A percentile compares a stretch with the other conserved stretches of the same genome.
Conservation (phyloP, 2,797 vertebrate genomes). For the Aeoliscus strigatus region DNA sequence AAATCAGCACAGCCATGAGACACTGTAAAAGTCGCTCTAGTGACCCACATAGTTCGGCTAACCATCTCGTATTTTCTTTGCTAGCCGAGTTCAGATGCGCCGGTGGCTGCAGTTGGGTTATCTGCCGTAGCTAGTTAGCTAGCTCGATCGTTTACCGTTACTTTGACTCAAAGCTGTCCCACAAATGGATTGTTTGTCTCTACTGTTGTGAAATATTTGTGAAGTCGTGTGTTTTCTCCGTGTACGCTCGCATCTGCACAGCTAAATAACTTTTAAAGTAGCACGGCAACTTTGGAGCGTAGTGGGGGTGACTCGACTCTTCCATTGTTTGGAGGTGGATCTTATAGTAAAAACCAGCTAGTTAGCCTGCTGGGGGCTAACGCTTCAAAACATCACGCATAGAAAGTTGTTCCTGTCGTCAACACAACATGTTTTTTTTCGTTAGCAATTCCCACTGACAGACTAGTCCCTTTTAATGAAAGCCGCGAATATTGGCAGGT, state of each 20-base stretch:
- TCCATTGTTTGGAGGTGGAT: constrained; percentile 72
- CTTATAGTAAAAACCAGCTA: constrained; percentile 46
- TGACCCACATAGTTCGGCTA: not conserved
- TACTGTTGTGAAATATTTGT: accelerated
- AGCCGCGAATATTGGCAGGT: not conserved
- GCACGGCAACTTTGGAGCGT: constrained; percentile 31
- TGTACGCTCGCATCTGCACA: accelerated
- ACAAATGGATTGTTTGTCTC: not conserved
- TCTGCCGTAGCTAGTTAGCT: constrained; percentile 50
- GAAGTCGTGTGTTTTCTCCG: accelerated
- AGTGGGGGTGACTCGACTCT: constrained; percentile 56
- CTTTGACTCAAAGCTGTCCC: constrained; percentile 34
- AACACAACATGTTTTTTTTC: not conserved
- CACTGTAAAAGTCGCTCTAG: accelerated
- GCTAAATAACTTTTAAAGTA: constrained; percentile 6
- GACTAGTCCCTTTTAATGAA: accelerated
- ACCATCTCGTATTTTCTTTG: constrained; percentile 11
- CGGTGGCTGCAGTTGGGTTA: constrained; percentile 35
- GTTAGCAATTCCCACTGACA: accelerated
- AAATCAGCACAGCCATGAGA: accelerated
- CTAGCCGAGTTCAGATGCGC: constrained; percentile 51
- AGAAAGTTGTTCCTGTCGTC: constrained; percentile 35
- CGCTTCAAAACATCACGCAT: constrained; percentile 62
- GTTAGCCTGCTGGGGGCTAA: constrained; percentile 66
- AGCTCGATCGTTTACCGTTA: constrained; percentile 45